Evolutionary conservation across 2,113 vertebrate genomes (phyloP).

Genomic region (Bambusicola thoracicus): DNA sequence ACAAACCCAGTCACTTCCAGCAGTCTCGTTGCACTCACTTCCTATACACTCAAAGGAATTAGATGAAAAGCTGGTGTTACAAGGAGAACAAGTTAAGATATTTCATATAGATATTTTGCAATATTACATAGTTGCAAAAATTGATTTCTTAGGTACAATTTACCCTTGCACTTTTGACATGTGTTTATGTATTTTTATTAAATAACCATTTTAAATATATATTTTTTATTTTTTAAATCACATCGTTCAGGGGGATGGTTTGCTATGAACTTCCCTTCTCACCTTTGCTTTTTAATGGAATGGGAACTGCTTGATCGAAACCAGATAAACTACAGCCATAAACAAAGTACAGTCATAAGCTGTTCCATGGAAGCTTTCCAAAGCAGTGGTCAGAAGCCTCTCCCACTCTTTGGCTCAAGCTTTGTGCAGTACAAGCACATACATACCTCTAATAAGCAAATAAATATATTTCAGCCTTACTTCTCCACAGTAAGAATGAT

Average conservation of each 20-base stretch:
- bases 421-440: background rate
- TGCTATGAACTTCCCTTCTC: background rate
- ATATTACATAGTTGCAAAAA: background rate
- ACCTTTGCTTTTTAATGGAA: background rate
- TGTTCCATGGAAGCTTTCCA: background rate
- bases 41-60: background rate
- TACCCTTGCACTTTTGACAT: background rate
- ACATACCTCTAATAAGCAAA: background rate
- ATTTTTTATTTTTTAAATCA: background rate
- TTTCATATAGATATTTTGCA: too few species aligned
- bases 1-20: background rate
- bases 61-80: background rate
- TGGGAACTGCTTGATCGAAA: background rate
- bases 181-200: background rate
- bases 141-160: background rate
- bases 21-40: background rate
- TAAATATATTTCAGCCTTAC: background rate
- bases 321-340: background rate
- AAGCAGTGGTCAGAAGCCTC: background rate
- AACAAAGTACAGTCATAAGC: background rate
- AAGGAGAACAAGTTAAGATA: background rate
- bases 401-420: background rate
- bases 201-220: background rate
- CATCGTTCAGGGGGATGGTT: fast-evolving
- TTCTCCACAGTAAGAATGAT: background rate